phyloP scores from a whole-genome alignment of 2,888 invertebrate genomes.

The Hirtodrosophila confusa region DNA sequence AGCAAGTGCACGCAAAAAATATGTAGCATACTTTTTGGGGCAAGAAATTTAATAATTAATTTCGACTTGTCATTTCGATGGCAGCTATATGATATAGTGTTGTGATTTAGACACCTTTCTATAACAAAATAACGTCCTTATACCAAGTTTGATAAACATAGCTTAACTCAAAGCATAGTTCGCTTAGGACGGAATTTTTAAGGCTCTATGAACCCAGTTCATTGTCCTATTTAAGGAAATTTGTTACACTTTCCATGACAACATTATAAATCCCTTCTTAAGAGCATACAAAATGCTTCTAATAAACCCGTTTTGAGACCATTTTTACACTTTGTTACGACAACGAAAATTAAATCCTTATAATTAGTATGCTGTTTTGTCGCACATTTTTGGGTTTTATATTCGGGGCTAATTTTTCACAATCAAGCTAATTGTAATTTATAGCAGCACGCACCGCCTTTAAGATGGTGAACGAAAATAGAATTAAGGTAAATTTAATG shows the following conservation, averaged over 20 bases:
- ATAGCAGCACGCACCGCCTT: constrained; percentile 56
- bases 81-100: too few relatives aligned
- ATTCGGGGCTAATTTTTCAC: constrained; percentile 61
- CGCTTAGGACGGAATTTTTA: too few relatives aligned
- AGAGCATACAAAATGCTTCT: constrained; percentile 1
- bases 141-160: too few relatives aligned
- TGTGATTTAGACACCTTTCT: too few relatives aligned
- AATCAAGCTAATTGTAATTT: constrained; percentile 78
- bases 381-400: constrained; percentile 23
- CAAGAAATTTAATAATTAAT: too few relatives aligned
- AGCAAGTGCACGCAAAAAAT: too few relatives aligned
- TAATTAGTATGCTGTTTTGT: constrained; percentile 59
- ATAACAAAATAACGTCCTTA: too few relatives aligned
- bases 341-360: constrained; percentile 48
- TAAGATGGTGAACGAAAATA: constrained; percentile 46
- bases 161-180: too few relatives aligned
- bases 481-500: constrained; percentile 71
- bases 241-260: neutral
- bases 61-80: too few relatives aligned
- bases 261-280: neutral
- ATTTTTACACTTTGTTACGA: constrained; percentile 46
- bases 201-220: neutral
- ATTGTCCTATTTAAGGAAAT: neutral
- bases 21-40: too few relatives aligned
- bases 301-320: constrained; percentile 18